Base-by-base conservation (phyloP, 2,113 vertebrate genomes). In the Alosa alosa region DNA sequence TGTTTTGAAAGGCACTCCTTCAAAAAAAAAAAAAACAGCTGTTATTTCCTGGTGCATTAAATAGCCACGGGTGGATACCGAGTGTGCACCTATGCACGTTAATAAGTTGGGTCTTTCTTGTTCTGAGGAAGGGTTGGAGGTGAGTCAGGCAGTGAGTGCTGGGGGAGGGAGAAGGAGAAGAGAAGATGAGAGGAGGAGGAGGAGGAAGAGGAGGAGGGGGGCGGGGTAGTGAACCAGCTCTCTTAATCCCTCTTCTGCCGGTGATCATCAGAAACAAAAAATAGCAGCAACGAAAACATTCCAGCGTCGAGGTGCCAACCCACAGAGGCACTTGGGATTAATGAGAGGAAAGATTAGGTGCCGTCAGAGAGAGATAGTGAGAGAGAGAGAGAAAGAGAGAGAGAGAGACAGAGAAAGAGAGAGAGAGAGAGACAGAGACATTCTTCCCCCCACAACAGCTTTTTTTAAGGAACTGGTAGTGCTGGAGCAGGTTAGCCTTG, bases 401-500 rank as follows among this genome's bases (percentile, higher is more conserved):
- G 36, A 87, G 57, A 87, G 81, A 86, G 85, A 60, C 84, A 85
- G 83, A 81, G 45, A 86, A 84, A 86, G 81, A 87, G 81, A 92
- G 85, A 85, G 72, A n/a, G n/a, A 86, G 82, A 84, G 78, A 85
- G 45, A 85, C 84, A 6, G 25, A 47, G 82, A 81, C 92, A 90
- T 95, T 95, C 93, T 95, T 68, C 83, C 83, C 86, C 95, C 52
- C 93, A 94, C 94, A 93, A 94, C 92, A 93, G 86, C 91, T 91
- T 39, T 39, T 36, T 78, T 39, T 78, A 78, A 89, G 89, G 95
- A 94, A 94, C 94, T 91, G 89, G 93, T 93, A 94, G 95, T 95
- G 95, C 96, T 95, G 91, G 92, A 90, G 94, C 95, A 96, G 95
- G 95, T 96, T 96, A 96, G 96, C 96, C 93, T 92, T 87, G 94